Evolutionary conservation across 2,113 vertebrate species (phyloP).

Genomic region (Salvator merianae): DNA sequence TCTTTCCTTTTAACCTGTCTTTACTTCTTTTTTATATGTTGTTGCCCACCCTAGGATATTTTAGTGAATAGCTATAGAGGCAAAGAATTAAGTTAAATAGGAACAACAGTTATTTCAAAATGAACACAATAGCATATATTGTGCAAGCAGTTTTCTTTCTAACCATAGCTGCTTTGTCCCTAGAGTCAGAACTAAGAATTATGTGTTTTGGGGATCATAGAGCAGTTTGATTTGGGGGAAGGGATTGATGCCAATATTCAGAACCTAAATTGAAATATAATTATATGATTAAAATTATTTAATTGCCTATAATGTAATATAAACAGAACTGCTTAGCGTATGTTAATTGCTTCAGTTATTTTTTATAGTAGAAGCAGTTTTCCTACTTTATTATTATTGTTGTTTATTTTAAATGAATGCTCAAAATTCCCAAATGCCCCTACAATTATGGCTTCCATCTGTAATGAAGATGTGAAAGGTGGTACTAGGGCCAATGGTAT

Average conservation of each 20-base stretch:
- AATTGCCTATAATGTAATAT: neutral
- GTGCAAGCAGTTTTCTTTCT: neutral
- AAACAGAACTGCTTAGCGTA: neutral
- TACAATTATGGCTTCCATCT: neutral
- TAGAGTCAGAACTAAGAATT: neutral
- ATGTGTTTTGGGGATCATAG: neutral
- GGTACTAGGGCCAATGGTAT: too few species aligned
- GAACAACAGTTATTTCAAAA: neutral
- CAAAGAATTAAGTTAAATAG: neutral
- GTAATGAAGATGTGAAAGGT: too few species aligned
- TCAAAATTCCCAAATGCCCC: neutral
- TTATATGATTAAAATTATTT: neutral
- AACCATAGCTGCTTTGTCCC: neutral
- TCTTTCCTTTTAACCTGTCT: neutral
- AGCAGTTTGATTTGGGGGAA: too few species aligned
- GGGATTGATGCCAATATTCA: neutral
- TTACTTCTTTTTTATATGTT: too few species aligned
- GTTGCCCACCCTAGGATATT: too few species aligned
- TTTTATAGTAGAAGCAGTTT: neutral
- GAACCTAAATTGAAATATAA: neutral
- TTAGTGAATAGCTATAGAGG: too few species aligned
- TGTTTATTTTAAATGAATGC: neutral
- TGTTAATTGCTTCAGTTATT: neutral
- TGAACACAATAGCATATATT: neutral
- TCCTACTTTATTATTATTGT: neutral